phyloP scores from a whole-genome alignment of 2,797 vertebrate species.

The Liparis tanakae region DNA sequence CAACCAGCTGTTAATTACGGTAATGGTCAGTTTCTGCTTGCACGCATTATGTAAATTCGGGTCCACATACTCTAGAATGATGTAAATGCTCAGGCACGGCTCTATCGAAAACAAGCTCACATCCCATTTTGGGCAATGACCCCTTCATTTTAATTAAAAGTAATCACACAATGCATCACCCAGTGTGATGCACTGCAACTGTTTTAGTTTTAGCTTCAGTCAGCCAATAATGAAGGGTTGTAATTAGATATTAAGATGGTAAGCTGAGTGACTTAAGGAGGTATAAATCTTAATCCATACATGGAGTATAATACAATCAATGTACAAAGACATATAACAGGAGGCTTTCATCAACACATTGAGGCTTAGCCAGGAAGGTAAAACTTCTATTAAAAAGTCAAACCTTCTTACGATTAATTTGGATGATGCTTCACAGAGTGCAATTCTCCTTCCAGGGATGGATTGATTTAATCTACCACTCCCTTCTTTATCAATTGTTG shows the following conservation, averaged over 20 bases:
- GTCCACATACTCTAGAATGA: neutral
- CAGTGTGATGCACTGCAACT: constrained; percentile 4
- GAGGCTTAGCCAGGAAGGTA: constrained; percentile 6
- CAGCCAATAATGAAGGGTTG: neutral
- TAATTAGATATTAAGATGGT: constrained; percentile 38
- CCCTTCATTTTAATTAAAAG: constrained; percentile 29
- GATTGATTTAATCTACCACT: constrained; percentile 44
- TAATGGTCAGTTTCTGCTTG: constrained; percentile 11
- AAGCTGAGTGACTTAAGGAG: constrained; percentile 14
- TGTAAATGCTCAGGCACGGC: constrained; percentile 5
- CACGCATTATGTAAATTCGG: neutral
- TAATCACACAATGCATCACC: constrained; percentile 14
- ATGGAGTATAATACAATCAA: neutral
- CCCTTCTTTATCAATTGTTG: constrained; percentile 48
- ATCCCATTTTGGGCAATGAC: constrained; percentile 6
- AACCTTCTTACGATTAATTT: constrained; percentile 32
- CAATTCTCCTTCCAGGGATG: constrained; percentile 17
- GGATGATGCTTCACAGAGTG: constrained; percentile 20
- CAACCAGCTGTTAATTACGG: constrained; percentile 17
- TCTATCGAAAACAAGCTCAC: constrained; percentile 6
- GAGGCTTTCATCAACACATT: neutral
- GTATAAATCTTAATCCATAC: neutral
- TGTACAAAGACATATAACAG: neutral
- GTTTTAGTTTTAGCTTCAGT: constrained; percentile 5
- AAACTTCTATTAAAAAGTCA: constrained; percentile 5